Base-by-base conservation (phyloP, 2,797 vertebrate genomes). In the Adrianichthys oophorus region DNA sequence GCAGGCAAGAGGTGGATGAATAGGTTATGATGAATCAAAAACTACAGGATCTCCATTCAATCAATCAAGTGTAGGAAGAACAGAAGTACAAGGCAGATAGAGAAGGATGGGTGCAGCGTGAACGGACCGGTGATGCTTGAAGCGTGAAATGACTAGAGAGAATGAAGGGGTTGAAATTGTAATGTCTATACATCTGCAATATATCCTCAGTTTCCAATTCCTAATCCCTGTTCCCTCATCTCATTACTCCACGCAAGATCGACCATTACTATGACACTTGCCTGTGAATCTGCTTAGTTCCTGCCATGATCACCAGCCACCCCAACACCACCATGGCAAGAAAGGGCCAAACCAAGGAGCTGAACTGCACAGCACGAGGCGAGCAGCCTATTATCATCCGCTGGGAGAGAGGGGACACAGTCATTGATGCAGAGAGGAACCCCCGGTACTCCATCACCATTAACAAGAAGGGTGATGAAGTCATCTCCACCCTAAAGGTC, bases 351-450 rank as follows among this genome's bases (percentile, higher is more conserved):
- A 97, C 95, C 89, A 98, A 98, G 72, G 96, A 98, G 66, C 93
- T 99, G 92, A 97, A 95, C 85, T 99, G 97, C 69, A 96, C 94
- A 0, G 97, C 97, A 0, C 94, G 97, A 0, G 97, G 97, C 0
- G 96, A 99, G 85, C 97, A 97, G 74, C 97, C 97, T 84, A 99
- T 99, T 81, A 98, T 99, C 42, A 96, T 99, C 53, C 95, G 96
- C 82, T 99, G 97, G 97, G 97, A 99, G 87, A 93, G 98, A 51
- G 97, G 96, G 0, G 97, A 99, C 92, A 99, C 98, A 41, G 97
- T 98, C 70, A 97, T 98, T 50, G 96, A 99, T 50, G 95, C 97
- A 0, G 96, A 98, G 87, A 93, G 97, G 26, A 98, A 98, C 82
- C 96, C 96, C 0, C 95, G 96, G 3, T 98, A 99, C 77, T 94